A percentile compares a stretch with the other conserved stretches of the same genome.
These are phyloP conservation scores for Corythornis madagascariensis DNA, from an alignment of 2,113 vertebrate species.

Conservation along the genomic window DNA sequence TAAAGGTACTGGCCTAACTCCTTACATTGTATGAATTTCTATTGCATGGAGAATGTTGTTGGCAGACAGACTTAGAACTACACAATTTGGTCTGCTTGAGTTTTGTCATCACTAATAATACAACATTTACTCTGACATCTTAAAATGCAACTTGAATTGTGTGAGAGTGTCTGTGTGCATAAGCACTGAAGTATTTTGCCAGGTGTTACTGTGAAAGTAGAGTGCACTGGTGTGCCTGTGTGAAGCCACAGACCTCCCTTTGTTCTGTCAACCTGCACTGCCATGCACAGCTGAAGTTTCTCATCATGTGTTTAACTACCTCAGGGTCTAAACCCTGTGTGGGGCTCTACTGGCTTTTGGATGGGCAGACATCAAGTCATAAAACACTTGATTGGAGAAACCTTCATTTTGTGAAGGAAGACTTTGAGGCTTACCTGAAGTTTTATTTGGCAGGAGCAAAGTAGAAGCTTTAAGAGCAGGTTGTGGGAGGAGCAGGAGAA, in stretches of 20 bases:
- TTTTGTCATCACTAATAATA: neutral
- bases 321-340: neutral
- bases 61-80: neutral
- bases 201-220: neutral
- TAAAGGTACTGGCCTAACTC: neutral
- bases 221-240: fast-evolving
- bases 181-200: neutral
- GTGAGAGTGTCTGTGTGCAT: fast-evolving
- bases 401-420: neutral
- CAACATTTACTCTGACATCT: neutral
- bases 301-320: neutral
- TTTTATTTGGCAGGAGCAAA: neutral
- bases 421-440: neutral
- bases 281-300: neutral
- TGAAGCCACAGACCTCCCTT: neutral
- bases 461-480: neutral
- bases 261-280: neutral
- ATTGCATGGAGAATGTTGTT: neutral
- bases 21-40: neutral
- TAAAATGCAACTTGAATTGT: neutral
- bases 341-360: neutral
- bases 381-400: neutral
- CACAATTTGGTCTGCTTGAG: neutral
- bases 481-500: neutral
- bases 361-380: neutral